phyloP scores from a whole-genome alignment of 2,888 invertebrate species.

The Vannuccia rotundouncinata region DNA sequence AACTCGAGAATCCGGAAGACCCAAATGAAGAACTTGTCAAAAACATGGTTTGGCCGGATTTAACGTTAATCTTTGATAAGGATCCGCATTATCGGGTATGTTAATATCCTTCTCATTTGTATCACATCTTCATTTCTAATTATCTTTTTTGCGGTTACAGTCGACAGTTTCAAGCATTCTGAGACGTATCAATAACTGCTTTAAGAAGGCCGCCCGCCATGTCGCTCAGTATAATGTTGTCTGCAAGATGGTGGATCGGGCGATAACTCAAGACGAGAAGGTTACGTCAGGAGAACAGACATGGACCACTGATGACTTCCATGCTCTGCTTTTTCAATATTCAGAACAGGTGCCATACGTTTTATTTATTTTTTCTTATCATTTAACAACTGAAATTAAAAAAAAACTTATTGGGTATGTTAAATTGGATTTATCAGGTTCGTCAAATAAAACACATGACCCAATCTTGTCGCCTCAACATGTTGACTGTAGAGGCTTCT shows the following conservation, averaged over 20 bases:
- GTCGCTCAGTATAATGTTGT: constrained; percentile 41
- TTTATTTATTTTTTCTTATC: too few relatives aligned
- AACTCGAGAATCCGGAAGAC: constrained; percentile 29
- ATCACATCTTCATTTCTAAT: too few relatives aligned
- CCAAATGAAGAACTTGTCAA: constrained; percentile 18
- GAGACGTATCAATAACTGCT: not conserved
- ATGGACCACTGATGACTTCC: constrained; percentile 55
- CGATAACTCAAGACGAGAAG: constrained; percentile 47
- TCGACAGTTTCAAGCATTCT: not conserved
- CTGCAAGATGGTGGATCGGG: constrained; percentile 53
- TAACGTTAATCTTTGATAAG: constrained; percentile 3
- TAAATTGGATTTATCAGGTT: constrained; percentile 43
- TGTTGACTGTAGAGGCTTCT: constrained; percentile 47
- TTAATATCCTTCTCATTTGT: too few relatives aligned
- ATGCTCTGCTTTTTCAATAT: constrained; percentile 48
- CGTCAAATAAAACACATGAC: constrained; percentile 50
- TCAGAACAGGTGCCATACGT: constrained; percentile 53
- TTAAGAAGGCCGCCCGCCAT: constrained; percentile 5
- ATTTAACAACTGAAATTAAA: too few relatives aligned
- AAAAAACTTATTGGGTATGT: too few relatives aligned
- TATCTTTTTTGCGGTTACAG: too few relatives aligned
- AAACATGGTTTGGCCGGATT: constrained; percentile 30
- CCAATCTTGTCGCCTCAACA: constrained; percentile 46
- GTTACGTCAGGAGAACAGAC: constrained; percentile 47
- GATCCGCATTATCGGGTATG: constrained; percentile 21